Evolutionary conservation across 2,113 vertebrate species (phyloP), one percentile per base, ranked within the genome.

Genomic region (Siniperca knerii): DNA sequence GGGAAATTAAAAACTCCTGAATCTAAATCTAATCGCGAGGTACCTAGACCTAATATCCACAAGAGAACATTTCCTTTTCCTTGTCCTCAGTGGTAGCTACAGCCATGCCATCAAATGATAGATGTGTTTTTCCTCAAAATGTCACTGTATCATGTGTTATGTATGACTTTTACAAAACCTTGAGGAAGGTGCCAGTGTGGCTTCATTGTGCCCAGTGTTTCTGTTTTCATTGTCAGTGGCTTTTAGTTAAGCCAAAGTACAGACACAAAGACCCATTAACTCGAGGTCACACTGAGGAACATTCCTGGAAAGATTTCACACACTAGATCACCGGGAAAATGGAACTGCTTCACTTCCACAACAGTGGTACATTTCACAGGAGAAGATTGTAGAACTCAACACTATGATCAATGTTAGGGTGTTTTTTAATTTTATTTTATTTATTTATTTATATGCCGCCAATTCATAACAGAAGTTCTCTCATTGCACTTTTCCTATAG

Each of bases 201-300:
- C 29, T 54, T 37, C 10, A 37, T 1, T 37, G 50, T 35, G 46
- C 29, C 50, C 25, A 20, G 54, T 73, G 71, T 73, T 57, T 73
- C 9, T 58, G 71, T 74, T 61, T 74, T 60, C n/a, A 29, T 46
- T 42, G 54, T 29, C 71, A 74, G 55, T 29, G 71, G 48, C 40
- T 60, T 42, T 74, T 74, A 57, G 35, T 42, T 40, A 37, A 42
- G 12, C 33, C 33, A n/a, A 72, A 74, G 40, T 46, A 60, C 61
- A 40, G 35, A 40, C 61, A 37, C 29, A 35, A 16, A 20, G 37
- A 42, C 52, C 35, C 16, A 44, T 57, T 13, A 40, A 4, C 20
- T n/a, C 1, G 1, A 57, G 33, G 33, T 40, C 12, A 55, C 29
- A n/a, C 20, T 23, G 25, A 71, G 23, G 35, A 57, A 58, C 15